Conservation (phyloP, 92 coral and sea anemone species). For the Anthopleura xanthogrammica region DNA sequence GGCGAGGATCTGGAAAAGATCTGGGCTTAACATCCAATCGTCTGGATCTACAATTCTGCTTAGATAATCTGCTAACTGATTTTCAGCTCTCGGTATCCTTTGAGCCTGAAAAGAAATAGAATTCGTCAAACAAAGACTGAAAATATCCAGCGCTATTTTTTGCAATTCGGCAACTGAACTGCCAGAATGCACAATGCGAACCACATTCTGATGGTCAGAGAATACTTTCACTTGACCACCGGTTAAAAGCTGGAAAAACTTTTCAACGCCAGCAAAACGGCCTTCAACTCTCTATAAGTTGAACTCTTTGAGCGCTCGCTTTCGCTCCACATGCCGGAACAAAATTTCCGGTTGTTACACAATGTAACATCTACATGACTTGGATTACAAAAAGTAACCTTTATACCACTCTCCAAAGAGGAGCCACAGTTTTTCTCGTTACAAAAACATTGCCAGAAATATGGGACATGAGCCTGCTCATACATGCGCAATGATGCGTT, state of each 20-base stretch:
- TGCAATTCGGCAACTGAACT: slow-evolving; percentile 39
- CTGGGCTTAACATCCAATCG: slow-evolving; percentile 48
- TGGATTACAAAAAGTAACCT: too few species aligned
- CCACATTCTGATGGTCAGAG: slow-evolving; percentile 45
- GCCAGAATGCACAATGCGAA: slow-evolving; percentile 35
- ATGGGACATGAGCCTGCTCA: too few species aligned
- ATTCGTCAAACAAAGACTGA: slow-evolving; percentile 30
- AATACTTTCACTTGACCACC: slow-evolving; percentile 38
- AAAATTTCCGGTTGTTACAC: too few species aligned
- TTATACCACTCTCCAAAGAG: too few species aligned
- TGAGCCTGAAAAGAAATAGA: slow-evolving; percentile 43
- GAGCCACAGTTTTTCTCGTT: too few species aligned
- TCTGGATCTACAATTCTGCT: slow-evolving; percentile 57
- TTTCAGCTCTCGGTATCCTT: slow-evolving; percentile 51
- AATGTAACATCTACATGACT: too few species aligned
- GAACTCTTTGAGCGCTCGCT: too few species aligned
- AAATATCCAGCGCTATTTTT: slow-evolving; percentile 26
- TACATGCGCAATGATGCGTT: too few species aligned
- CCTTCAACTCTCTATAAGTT: too few species aligned
- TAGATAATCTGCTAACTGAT: slow-evolving; percentile 40
- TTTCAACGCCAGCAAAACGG: background rate
- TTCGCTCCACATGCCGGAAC: too few species aligned
- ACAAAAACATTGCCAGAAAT: too few species aligned
- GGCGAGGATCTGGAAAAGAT: slow-evolving; percentile 27
- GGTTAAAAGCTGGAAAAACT: background rate